A percentile compares a stretch with the other conserved stretches of the same genome.
Evolutionary conservation across 2,113 vertebrate genomes (phyloP).

Genomic region (Centropus bengalensis): DNA sequence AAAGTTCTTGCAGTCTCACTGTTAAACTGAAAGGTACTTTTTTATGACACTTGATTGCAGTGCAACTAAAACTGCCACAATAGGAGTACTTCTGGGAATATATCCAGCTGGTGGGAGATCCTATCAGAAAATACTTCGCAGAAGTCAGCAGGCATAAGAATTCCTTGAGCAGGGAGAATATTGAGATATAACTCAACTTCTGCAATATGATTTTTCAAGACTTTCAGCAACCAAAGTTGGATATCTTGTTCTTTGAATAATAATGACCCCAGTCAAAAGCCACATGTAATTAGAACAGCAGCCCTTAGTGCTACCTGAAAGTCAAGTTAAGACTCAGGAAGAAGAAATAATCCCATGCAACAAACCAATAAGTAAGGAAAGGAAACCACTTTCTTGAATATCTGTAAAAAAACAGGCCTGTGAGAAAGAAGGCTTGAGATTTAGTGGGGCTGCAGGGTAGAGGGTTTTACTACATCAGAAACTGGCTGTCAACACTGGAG

Average conservation of each 20-base stretch:
- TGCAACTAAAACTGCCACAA: neutral
- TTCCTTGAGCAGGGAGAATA: neutral
- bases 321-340: neutral
- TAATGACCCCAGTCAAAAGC: neutral
- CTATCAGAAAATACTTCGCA: neutral
- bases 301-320: neutral
- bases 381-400: neutral
- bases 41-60: neutral
- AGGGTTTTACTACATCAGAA: neutral
- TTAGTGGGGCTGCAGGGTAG: neutral
- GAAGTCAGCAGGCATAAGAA: neutral
- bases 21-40: neutral
- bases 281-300: neutral
- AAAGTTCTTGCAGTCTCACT: neutral
- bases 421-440: neutral
- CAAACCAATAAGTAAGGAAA: neutral
- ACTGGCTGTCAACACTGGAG: neutral
- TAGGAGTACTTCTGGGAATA: neutral
- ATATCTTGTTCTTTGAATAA: neutral
- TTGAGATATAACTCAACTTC: neutral
- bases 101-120: neutral
- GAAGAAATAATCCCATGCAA: neutral
- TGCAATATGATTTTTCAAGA: neutral
- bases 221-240: neutral
- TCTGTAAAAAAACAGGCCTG: neutral